These are phyloP conservation scores for Daptonema setosum DNA, from an alignment of 2,888 invertebrate genomes.

Conservation along the genomic window DNA sequence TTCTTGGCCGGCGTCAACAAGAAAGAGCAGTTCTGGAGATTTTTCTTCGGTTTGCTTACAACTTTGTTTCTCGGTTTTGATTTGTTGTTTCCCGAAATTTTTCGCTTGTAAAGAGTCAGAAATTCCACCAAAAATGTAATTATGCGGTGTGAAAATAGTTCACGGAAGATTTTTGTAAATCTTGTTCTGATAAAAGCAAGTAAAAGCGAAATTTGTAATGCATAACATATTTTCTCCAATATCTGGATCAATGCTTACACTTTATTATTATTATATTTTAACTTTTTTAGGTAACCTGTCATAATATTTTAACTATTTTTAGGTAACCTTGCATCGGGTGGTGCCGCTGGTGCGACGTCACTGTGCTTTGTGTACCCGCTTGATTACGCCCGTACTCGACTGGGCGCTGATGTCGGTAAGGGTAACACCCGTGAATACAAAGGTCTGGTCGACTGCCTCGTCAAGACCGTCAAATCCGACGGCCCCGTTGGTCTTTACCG, in stretches of 20 bases:
- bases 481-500: conserved; percentile 66
- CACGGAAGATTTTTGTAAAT: no score
- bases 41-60: conserved; percentile 42
- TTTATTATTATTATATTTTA: no score
- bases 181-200: no score
- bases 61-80: background rate
- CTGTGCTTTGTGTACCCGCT: conserved; percentile 81
- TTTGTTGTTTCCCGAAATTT: background rate
- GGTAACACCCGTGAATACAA: conserved; percentile 54
- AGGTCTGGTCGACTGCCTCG: conserved; percentile 65
- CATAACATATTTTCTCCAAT: background rate
- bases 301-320: no score
- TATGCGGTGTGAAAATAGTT: no score
- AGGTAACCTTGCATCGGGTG: conserved; percentile 63
- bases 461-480: conserved; percentile 54
- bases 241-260: no score
- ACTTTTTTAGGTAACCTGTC: no score
- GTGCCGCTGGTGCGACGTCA: conserved; percentile 78
- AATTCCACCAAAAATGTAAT: no score
- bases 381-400: conserved; percentile 78
- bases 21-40: conserved; percentile 64
- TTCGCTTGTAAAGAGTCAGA: background rate
- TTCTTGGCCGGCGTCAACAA: conserved; percentile 66
- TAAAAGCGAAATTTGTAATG: background rate
- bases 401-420: conserved; percentile 67